Base-by-base conservation (phyloP, 2,888 invertebrate species). In the Thelaira solivaga region DNA sequence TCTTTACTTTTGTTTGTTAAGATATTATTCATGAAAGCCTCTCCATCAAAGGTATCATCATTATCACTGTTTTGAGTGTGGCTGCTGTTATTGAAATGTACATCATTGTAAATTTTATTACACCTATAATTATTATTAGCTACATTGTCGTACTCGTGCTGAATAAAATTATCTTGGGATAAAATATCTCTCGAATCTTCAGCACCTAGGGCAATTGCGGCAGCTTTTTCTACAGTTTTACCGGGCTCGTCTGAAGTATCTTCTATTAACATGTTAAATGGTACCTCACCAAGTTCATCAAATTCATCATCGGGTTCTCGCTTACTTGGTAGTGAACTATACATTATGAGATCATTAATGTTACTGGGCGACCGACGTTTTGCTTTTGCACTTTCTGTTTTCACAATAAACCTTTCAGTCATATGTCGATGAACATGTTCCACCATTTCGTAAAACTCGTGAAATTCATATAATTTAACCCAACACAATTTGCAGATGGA, bases 391-490 rank as follows among this genome's bases (percentile, higher is more conserved):
- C 20, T 72, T 64, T 78, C 81, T 0, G 75, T 43, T 65, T 83
- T 83, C 1, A 83, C 80, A 51, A 82, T 81, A 69, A 86, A 88
- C 10, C 87, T 80, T 68, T 88, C 88, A 0, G 87, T 84, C 34
- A 88, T 83, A 39, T 86, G 67, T 0, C 85, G 84, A 61, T 80
- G 81, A 6, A 62, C 74, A n/a, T 67, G 43, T 51, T 81, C 81
- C 6, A 82, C 80, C 57, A 69, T 69, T 8, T 79, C 45, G 51
- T 79, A 81, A 34, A 82, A 80, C 4, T 79, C 72, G 68, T 82
- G 79, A 49, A 82, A 80, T 16, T 77, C 80, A 24, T 59, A 79
- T 2, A 82, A 41, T 8, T 75, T 81, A 8, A 45, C 24, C 74
- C 80, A 82, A 39, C 82, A 82, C n/a, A 72, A 57, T 26, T 83